Conservation (phyloP, 2,888 invertebrate genomes). For the Sphecodes monilicornis region DNA sequence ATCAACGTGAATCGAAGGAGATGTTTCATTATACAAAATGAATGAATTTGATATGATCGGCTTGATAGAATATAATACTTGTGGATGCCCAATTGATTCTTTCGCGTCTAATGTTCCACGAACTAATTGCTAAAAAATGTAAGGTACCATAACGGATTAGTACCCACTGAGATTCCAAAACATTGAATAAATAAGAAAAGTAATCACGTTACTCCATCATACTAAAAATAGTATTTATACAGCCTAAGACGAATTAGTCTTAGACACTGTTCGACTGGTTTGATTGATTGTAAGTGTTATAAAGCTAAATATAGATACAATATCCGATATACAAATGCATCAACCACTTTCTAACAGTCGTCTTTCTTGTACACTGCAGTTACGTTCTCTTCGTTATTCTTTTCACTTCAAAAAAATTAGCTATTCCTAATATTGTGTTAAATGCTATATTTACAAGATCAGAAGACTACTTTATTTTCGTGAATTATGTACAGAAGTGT, state of each 20-base stretch:
- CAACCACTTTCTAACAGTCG: conserved; percentile 64
- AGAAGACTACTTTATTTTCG: conserved; percentile 34
- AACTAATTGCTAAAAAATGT: conserved; percentile 42
- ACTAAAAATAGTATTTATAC: conserved; percentile 70
- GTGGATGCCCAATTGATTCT: conserved; percentile 25
- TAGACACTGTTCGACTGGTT: conserved; percentile 68
- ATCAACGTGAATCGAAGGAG: conserved; percentile 22
- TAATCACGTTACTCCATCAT: conserved; percentile 58
- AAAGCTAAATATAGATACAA: conserved; percentile 65
- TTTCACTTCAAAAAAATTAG: conserved; percentile 27
- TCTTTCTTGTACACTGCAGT: conserved; percentile 42
- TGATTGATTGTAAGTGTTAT: conserved; percentile 67
- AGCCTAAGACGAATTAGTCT: conserved; percentile 58
- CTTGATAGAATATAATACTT: conserved; percentile 23
- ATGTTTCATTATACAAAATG: conserved; percentile 25
- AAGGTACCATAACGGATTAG: conserved; percentile 15
- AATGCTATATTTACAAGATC: conserved; percentile 69
- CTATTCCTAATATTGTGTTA: conserved; percentile 60
- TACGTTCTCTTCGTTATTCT: conserved; percentile 19
- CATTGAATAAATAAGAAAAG: conserved; percentile 71
- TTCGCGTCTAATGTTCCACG: conserved; percentile 16
- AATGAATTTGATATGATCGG: conserved; percentile 27
- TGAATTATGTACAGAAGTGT: conserved; percentile 62
- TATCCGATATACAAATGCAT: conserved; percentile 70
- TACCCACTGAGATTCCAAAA: conserved; percentile 57